Evolutionary conservation across 2,888 invertebrate genomes (phyloP).

Genomic region (Smittia sp.): DNA sequence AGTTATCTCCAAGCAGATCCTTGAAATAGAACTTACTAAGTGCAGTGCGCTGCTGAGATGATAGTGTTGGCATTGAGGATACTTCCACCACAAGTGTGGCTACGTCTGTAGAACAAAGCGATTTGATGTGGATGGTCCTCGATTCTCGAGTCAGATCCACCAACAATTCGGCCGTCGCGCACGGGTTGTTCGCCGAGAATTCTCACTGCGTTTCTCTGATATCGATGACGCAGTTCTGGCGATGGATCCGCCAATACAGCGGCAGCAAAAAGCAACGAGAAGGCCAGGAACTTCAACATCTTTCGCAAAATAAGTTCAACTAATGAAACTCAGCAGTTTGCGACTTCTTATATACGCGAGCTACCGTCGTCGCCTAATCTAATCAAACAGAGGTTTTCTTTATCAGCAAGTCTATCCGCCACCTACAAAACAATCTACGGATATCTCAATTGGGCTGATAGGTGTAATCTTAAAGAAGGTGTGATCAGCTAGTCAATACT

Average conservation of each 20-base stretch:
- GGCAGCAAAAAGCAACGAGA: neutral
- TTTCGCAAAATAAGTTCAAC: neutral
- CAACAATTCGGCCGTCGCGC: slow-evolving; percentile 28
- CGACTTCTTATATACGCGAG: neutral
- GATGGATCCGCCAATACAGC: neutral
- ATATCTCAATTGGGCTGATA: too few species aligned
- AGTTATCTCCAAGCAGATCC: neutral
- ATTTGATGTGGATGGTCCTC: slow-evolving; percentile 12
- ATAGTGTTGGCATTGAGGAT: slow-evolving; percentile 21
- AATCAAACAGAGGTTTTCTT: neutral
- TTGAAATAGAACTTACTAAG: slow-evolving; percentile 13
- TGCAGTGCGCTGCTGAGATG: slow-evolving; percentile 26
- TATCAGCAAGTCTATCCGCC: neutral
- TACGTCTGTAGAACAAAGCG: neutral
- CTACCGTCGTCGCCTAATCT: neutral
- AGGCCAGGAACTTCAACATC: neutral
- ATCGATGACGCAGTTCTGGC: neutral
- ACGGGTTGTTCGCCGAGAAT: neutral
- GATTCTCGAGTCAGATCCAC: slow-evolving; percentile 18
- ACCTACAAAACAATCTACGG: too few species aligned
- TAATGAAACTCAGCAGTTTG: neutral
- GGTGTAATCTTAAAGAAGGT: too few species aligned
- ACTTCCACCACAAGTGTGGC: slow-evolving; percentile 23
- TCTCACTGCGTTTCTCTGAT: neutral
- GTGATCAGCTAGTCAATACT: too few species aligned